phyloP scores from a whole-genome alignment of 2,113 vertebrate species.

The Procavia capensis region DNA sequence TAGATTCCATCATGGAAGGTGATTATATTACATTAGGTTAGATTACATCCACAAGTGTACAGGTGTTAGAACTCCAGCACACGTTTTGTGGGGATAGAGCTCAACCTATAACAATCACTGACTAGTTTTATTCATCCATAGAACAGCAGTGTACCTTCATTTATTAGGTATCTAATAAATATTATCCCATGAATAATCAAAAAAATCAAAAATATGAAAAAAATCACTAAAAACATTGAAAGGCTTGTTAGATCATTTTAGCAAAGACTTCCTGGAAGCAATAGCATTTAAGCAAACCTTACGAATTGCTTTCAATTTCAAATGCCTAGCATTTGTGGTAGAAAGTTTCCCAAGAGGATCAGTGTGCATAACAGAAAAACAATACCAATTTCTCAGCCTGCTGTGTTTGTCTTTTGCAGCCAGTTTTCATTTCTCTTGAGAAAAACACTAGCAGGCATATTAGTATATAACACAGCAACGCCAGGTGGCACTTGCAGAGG shows the following conservation, averaged over 20 bases:
- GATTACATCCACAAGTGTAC: background rate
- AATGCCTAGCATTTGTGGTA: background rate
- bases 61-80: background rate
- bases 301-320: background rate
- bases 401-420: background rate
- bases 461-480: background rate
- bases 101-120: background rate
- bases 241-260: background rate
- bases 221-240: background rate
- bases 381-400: background rate
- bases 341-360: background rate
- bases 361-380: rapidly evolving
- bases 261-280: background rate
- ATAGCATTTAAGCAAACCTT: background rate
- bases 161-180: background rate
- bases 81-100: background rate
- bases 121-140: background rate
- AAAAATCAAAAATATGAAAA: background rate
- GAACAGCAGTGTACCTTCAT: background rate
- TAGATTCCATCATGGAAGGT: background rate
- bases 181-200: background rate
- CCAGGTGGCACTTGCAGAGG: background rate
- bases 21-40: background rate
- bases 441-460: background rate
- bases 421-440: background rate